Conservation (phyloP, 1,140 invertebrate genomes). For the Ephestia elutella region DNA sequence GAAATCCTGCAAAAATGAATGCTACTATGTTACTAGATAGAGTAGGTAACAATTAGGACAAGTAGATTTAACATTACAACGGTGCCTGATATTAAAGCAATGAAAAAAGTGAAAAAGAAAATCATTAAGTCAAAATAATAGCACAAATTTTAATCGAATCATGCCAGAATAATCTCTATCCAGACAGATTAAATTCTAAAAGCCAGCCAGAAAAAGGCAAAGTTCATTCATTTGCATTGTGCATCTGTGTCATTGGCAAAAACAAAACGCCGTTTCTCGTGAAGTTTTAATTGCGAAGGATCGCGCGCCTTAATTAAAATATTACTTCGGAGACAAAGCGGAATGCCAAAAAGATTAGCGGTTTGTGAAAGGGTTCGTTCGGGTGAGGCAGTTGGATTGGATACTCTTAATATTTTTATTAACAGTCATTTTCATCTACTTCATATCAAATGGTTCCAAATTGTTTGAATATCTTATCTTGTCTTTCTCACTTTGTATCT, state of each 20-base stretch:
- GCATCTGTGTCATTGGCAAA: constrained; percentile 30
- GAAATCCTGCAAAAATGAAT: too few relatives aligned
- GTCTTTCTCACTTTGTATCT: too few relatives aligned
- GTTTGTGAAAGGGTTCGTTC: constrained; percentile 19
- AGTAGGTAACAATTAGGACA: too few relatives aligned
- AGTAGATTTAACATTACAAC: too few relatives aligned
- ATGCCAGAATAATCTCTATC: not conserved
- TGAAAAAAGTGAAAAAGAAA: too few relatives aligned
- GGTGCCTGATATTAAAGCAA: too few relatives aligned
- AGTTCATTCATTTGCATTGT: constrained; percentile 7
- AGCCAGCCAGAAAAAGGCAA: not conserved
- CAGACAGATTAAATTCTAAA: not conserved
- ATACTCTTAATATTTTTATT: not conserved
- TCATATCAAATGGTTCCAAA: too few relatives aligned
- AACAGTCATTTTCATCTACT: too few relatives aligned
- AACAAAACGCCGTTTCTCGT: constrained; percentile 30
- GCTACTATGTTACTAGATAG: too few relatives aligned
- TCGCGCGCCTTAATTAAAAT: constrained; percentile 50
- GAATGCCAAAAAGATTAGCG: constrained; percentile 46
- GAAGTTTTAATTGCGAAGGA: constrained; percentile 49
- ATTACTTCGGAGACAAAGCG: constrained; percentile 50
- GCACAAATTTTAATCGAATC: not conserved
- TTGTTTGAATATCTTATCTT: too few relatives aligned
- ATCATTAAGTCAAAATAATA: too few relatives aligned
- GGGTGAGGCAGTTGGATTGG: constrained; percentile 18